phyloP scores from a whole-genome alignment of 2,888 invertebrate genomes.

The Mesoligia furuncula region DNA sequence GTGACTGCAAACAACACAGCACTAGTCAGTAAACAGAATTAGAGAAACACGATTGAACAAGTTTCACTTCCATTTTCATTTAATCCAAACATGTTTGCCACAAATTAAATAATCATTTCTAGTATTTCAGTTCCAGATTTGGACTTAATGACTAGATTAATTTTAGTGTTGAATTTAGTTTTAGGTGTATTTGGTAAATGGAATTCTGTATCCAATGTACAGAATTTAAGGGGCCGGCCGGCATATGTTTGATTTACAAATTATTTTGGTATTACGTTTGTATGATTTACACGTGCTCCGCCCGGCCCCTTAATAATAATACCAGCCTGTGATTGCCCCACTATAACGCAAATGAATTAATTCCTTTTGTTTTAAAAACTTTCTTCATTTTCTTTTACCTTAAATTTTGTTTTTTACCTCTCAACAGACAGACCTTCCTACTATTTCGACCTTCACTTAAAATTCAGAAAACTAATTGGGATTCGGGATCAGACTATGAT shows the following conservation, averaged over 20 bases:
- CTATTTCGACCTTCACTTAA: background rate
- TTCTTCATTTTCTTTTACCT: background rate
- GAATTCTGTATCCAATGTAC: slow-evolving; percentile 1
- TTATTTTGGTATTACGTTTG: no score
- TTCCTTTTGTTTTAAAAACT: background rate
- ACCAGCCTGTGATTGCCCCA: background rate
- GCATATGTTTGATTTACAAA: no score
- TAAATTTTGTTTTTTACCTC: background rate
- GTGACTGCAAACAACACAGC: slow-evolving; percentile 3
- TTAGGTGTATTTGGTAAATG: background rate
- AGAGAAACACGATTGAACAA: slow-evolving; percentile 35
- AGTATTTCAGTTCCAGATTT: slow-evolving; percentile 27
- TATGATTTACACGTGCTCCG: no score
- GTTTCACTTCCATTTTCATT: slow-evolving; percentile 41
- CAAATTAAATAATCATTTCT: slow-evolving; percentile 31
- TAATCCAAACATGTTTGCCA: slow-evolving; percentile 35
- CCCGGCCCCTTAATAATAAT: no score
- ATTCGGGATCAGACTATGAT: background rate
- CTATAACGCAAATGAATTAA: background rate
- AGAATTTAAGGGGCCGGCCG: background rate
- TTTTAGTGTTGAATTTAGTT: slow-evolving; percentile 27
- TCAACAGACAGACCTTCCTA: background rate
- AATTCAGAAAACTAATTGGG: background rate
- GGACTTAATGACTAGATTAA: slow-evolving; percentile 27
- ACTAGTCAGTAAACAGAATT: slow-evolving; percentile 30